Base-by-base conservation (phyloP, 2,888 invertebrate species). In the Drosophila phalerata region DNA sequence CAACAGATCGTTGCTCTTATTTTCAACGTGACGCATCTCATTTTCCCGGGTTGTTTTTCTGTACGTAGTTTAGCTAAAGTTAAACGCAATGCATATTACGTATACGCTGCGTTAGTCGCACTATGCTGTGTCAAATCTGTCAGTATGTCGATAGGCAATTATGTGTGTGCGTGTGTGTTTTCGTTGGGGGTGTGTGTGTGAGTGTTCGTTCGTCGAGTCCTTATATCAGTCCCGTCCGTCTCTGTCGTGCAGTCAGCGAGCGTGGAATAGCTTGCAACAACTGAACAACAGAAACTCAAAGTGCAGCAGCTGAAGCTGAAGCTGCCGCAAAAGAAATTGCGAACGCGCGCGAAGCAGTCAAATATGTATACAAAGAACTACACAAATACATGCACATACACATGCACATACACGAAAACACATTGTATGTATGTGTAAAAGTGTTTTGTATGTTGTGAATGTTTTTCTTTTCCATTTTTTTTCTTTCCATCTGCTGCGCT, bases 221-320 rank as follows among this genome's bases (percentile, higher is more conserved):
- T 76, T 60, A 77, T 66, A 60, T 64, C 77, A 67, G 78, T 78
- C 78, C 77, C 65, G 83, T 84, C 83, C 83, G 85, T 85, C 83
- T 81, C 58, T 73, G 82, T 83, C 83, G 48, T 58, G 64, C 75
- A 78, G 78, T 75, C 84, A 86, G 84, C 77, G 77, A 86, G 79
- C 84, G 77, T 79, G 86, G 86, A 77, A 84, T 84, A 80, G 73
- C 85, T 87, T 80, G 85, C 85, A 85, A 82, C 85, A 81, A 87
- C 87, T 85, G 85, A 87, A 85, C 66, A 85, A 80, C 76, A 77
- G 74, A 77, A 85, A 78, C 73, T 71, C 81, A 82, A 85, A 87
- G 77, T 84, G 87, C 87, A 84, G 70, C 77, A 45, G 56, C 56
- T 45, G 34, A 53, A 53, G 52, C 49, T 49, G 69, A 72, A 79